Evolutionary conservation across 2,888 invertebrate species (phyloP).

Genomic region (Aphrophora alni): DNA sequence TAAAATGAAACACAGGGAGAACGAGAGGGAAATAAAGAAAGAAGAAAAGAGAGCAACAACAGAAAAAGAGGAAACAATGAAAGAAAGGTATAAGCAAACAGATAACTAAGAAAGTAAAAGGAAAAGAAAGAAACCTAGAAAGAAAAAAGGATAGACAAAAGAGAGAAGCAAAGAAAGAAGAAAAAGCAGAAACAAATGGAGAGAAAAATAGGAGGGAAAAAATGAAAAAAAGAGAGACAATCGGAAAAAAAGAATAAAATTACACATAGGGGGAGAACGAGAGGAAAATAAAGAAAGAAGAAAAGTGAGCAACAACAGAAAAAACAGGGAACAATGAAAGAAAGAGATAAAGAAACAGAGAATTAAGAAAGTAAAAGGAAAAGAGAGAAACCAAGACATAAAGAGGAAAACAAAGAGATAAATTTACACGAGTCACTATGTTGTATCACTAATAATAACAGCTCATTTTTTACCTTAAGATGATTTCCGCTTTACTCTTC

Average conservation of each 20-base stretch:
- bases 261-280: background rate
- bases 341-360: too few species aligned
- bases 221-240: background rate
- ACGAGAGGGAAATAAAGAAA: conserved; percentile 26
- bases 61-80: conserved; percentile 31
- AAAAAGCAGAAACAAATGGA: conserved; percentile 33
- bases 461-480: too few species aligned
- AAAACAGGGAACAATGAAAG: too few species aligned
- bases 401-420: too few species aligned
- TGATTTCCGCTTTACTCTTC: too few species aligned
- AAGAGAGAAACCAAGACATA: too few species aligned
- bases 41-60: conserved; percentile 37
- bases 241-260: background rate
- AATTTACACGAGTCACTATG: too few species aligned
- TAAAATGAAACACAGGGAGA: background rate
- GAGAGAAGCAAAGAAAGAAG: conserved; percentile 22
- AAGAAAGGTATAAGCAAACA: conserved; percentile 37
- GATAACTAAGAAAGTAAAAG: conserved; percentile 37
- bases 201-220: conserved; percentile 42
- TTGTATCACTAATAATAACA: too few species aligned
- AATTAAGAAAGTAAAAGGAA: too few species aligned
- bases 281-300: too few species aligned
- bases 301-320: too few species aligned
- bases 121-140: conserved; percentile 41
- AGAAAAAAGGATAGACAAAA: conserved; percentile 21